Evolutionary conservation across 2,797 vertebrate species (phyloP).

Genomic region (Brotula barbata): DNA sequence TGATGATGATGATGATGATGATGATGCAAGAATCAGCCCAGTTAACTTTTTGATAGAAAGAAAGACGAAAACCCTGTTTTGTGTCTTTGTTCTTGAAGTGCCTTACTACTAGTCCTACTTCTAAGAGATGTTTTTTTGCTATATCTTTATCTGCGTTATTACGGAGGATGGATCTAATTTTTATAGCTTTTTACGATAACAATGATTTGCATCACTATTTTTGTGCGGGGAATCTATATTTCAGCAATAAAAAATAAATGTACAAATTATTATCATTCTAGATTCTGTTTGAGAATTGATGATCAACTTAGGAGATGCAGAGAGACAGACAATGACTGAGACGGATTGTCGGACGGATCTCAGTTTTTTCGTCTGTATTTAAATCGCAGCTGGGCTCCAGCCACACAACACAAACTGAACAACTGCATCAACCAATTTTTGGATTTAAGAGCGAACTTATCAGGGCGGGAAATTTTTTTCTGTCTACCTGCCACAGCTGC

Average conservation of each 20-base stretch:
- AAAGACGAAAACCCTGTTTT: conserved; percentile 69
- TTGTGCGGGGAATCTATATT: conserved; percentile 72
- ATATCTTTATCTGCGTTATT: conserved; percentile 82
- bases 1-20: conserved; percentile 30
- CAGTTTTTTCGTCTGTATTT: conserved; percentile 62
- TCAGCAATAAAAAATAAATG: conserved; percentile 86
- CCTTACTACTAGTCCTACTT: conserved; percentile 90
- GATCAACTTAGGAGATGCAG: conserved; percentile 75
- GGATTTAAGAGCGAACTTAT: conserved; percentile 8
- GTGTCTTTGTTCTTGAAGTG: conserved; percentile 92
- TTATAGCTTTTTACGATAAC: conserved; percentile 81
- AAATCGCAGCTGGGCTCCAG: conserved; percentile 26
- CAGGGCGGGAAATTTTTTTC: background rate
- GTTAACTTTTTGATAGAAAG: conserved; percentile 41
- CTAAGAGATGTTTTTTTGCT: conserved; percentile 70
- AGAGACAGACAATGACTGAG: conserved; percentile 25
- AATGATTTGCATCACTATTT: conserved; percentile 79
- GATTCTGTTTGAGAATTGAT: conserved; percentile 67
- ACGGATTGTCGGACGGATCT: conserved; percentile 19
- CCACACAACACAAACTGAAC: conserved; percentile 8
- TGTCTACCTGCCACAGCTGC: background rate
- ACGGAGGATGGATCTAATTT: conserved; percentile 76
- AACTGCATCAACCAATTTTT: conserved; percentile 11
- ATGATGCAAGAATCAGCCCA: conserved; percentile 59
- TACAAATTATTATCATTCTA: conserved; percentile 82